These are phyloP conservation scores for Polyergus mexicanus DNA, from an alignment of 1,140 invertebrate genomes.

Conservation along the genomic window DNA sequence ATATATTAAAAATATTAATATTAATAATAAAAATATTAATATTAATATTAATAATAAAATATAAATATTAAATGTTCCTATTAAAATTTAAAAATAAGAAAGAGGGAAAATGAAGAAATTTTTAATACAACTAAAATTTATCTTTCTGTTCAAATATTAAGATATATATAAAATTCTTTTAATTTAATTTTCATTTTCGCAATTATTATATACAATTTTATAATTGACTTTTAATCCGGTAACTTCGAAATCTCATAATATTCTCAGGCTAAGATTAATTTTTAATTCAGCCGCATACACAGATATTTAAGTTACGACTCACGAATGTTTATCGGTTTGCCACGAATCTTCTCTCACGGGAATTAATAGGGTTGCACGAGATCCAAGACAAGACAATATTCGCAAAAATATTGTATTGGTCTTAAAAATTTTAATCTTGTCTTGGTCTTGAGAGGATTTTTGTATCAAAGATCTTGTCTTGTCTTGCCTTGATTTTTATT, in stretches of 20 bases:
- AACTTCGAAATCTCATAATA: background rate
- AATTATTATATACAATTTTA: slow-evolving; percentile 19
- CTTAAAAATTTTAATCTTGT: too few species aligned
- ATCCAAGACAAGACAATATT: too few species aligned
- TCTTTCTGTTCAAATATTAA: background rate
- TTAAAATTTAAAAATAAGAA: background rate
- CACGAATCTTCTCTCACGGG: slow-evolving; percentile 25
- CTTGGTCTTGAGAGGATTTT: too few species aligned
- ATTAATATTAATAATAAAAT: too few species aligned
- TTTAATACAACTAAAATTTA: background rate
- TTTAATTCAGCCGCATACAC: slow-evolving; percentile 33
- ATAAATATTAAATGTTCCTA: too few species aligned
- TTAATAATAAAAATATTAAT: too few species aligned
- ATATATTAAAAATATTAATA: background rate
- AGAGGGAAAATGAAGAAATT: background rate
- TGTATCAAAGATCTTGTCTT: too few species aligned
- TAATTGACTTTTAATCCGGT: slow-evolving; percentile 27
- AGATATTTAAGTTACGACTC: slow-evolving; percentile 25
- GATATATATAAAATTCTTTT: background rate
- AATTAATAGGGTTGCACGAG: too few species aligned
- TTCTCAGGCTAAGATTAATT: background rate
- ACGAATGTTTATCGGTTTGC: slow-evolving; percentile 4
- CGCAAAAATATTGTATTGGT: too few species aligned
- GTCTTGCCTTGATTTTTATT: too few species aligned
- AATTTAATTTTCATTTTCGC: background rate